Evolutionary conservation across 2,113 vertebrate species (phyloP).

Genomic region (Rostratula benghalensis): DNA sequence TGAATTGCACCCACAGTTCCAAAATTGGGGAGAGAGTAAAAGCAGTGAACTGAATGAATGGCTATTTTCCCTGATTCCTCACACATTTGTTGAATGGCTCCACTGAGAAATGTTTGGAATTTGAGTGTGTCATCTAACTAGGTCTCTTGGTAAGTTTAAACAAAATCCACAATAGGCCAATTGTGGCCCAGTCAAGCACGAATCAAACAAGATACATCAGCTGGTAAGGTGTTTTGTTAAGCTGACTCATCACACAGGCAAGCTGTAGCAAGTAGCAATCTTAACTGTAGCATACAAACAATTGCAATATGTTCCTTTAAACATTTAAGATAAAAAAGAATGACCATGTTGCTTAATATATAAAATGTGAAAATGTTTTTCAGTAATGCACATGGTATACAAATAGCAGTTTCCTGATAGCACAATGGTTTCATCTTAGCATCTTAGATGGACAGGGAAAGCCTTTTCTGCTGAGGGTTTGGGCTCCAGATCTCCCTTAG

Average conservation of each 20-base stretch:
- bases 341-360: background rate
- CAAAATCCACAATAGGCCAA: background rate
- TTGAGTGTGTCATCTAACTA: background rate
- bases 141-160: background rate
- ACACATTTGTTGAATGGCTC: background rate
- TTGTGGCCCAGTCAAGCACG: background rate
- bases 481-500: background rate
- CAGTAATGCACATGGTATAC: background rate
- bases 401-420: background rate
- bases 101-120: background rate
- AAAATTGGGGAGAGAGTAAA: background rate
- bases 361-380: background rate
- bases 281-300: background rate
- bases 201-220: background rate
- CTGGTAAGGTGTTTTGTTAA: background rate
- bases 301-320: background rate
- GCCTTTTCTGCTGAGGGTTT: rapidly evolving
- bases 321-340: background rate
- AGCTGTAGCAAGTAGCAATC: background rate
- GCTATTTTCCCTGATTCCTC: background rate
- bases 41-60: background rate
- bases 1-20: background rate
- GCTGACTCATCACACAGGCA: background rate
- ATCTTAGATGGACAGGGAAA: rapidly evolving
- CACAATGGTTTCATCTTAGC: background rate